phyloP scores from a whole-genome alignment of 2,797 vertebrate species.

The Acanthis flammea region DNA sequence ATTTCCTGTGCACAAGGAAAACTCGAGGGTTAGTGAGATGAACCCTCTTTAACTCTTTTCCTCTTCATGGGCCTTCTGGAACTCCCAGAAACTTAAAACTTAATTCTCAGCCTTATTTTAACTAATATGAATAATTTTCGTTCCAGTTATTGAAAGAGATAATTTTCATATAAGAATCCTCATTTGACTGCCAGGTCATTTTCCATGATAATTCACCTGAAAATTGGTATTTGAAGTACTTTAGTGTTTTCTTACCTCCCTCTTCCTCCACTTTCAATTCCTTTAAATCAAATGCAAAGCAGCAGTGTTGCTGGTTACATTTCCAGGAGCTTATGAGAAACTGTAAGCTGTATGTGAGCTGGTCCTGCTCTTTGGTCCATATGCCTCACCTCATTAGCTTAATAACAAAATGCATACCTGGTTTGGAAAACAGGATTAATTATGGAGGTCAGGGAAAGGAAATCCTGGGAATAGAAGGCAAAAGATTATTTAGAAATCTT shows the following conservation, averaged over 20 bases:
- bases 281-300: not conserved
- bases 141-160: not conserved
- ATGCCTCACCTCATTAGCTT: not conserved
- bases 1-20: not conserved
- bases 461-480: not conserved
- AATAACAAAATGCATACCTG: not conserved
- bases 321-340: not conserved
- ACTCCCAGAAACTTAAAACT: not conserved
- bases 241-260: not conserved
- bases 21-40: not conserved
- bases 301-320: not conserved
- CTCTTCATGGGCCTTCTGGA: not conserved
- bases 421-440: not conserved
- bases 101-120: not conserved
- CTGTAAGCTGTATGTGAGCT: not conserved
- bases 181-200: slow-evolving; percentile 25
- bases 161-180: not conserved
- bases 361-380: not conserved
- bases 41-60: not conserved
- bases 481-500: not conserved
- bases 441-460: not conserved
- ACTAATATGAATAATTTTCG: not conserved
- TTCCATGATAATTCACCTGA: slow-evolving; percentile 23
- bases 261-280: not conserved
- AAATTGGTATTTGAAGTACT: slow-evolving; percentile 26